Evolutionary conservation across 2,888 invertebrate genomes (phyloP).

Genomic region (Clivina fossor): DNA sequence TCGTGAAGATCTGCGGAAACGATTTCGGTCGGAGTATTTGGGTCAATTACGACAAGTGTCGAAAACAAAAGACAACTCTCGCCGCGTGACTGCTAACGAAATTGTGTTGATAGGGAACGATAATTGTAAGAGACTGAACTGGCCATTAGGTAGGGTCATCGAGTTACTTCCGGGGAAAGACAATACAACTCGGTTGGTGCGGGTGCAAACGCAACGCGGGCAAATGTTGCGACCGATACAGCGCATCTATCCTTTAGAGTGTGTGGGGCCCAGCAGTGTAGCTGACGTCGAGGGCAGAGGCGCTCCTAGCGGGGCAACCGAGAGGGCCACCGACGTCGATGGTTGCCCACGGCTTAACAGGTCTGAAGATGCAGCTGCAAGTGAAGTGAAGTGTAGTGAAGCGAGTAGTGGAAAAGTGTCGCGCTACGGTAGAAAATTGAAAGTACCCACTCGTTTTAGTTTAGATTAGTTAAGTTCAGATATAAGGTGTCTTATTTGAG

Average conservation of each 20-base stretch:
- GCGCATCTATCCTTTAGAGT: constrained; percentile 6
- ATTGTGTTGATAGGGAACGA: constrained; percentile 19
- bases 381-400: neutral
- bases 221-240: constrained; percentile 6
- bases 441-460: neutral
- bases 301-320: neutral
- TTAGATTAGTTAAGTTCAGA: neutral
- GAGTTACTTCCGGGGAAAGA: constrained; percentile 8
- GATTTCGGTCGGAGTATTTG: constrained; percentile 41
- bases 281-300: neutral
- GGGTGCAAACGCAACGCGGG: constrained; percentile 11
- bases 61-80: neutral
- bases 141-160: constrained; percentile 19
- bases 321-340: neutral
- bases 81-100: constrained; percentile 1
- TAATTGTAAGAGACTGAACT: constrained; percentile 21
- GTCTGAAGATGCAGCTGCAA: neutral
- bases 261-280: neutral
- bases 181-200: constrained; percentile 50
- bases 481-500: neutral
- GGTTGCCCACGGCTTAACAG: neutral
- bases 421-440: constrained; percentile 4
- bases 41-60: constrained; percentile 24
- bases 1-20: constrained; percentile 36
- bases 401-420: neutral